Base-by-base conservation (phyloP, 2,888 invertebrate genomes). In the Kryphioiulus occultus region DNA sequence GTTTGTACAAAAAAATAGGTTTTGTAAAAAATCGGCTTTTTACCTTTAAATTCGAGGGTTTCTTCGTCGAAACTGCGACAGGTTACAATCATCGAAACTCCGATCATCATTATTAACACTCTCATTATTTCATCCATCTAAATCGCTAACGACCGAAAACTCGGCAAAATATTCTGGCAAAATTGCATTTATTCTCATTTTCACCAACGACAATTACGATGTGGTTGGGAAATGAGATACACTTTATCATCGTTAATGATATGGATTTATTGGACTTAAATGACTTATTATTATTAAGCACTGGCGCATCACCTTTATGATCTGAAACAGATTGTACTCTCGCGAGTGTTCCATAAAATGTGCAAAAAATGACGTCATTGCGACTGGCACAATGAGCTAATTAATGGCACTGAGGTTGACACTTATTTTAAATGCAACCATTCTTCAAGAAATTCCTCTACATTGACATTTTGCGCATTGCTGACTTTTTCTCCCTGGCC, bases 191-290 rank as follows among this genome's bases (percentile, higher is more conserved):
- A 26, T 68, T 26, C 26, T 78, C 30, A 78, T 78, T 78, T 78
- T 30, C 22, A 12, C 22, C n/a, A 68, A 9, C 5, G 68, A 5
- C 4, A 26, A 68, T 68, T 78, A 1, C 30, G 30, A 30, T 78
- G 30, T 15, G 78, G 30, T 26, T 15, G 9, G 10, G 78, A 30
- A 15, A 78, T 78, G 30, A 78, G 2, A 78, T 15, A 26, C 78
- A 78, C 78, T 78, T 78, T 15, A 22, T 78, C 78, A 26, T 78
- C 26, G 30, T 78, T 30, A 78, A 30, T 15, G 78, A 22, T 2
- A 30, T 78, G 78, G 78, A 78, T 78, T 78, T 78, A 78, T 78
- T 78, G 78, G 30, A 12, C 30, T 78, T 78, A 78, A 78, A 26
- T 78, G 78, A 78, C 78, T 78, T 30, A 78, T 30, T 78, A 78